Conservation (phyloP, 2,113 vertebrate genomes). For the Athene noctua region DNA sequence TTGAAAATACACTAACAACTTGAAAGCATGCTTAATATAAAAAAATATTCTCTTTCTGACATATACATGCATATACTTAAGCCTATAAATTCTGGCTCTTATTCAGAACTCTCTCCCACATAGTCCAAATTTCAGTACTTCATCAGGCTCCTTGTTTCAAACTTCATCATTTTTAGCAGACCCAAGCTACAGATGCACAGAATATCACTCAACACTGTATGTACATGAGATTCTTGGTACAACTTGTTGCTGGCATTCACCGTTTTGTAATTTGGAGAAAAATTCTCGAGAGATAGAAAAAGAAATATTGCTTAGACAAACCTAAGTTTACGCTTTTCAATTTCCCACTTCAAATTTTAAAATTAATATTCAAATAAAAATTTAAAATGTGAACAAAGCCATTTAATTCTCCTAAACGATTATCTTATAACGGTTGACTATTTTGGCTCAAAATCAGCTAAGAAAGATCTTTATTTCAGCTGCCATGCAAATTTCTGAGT, state of each 20-base stretch:
- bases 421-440: neutral
- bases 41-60: neutral
- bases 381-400: neutral
- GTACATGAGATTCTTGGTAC: neutral
- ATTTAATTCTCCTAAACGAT: neutral
- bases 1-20: neutral
- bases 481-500: neutral
- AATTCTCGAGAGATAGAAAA: neutral
- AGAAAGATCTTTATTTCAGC: neutral
- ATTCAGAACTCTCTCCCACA: neutral
- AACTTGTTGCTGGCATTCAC: neutral
- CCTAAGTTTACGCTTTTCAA: neutral
- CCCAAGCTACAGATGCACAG: neutral
- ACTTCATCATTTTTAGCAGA: neutral
- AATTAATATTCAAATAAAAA: neutral
- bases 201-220: neutral
- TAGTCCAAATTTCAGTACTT: neutral
- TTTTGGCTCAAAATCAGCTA: neutral
- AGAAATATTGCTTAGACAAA: neutral
- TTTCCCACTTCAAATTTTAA: neutral
- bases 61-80: neutral
- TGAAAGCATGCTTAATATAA: neutral
- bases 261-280: neutral
- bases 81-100: neutral
- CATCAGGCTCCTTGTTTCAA: neutral